Evolutionary conservation across 2,113 vertebrate genomes (phyloP).

Genomic region (Dasyurus viverrinus): DNA sequence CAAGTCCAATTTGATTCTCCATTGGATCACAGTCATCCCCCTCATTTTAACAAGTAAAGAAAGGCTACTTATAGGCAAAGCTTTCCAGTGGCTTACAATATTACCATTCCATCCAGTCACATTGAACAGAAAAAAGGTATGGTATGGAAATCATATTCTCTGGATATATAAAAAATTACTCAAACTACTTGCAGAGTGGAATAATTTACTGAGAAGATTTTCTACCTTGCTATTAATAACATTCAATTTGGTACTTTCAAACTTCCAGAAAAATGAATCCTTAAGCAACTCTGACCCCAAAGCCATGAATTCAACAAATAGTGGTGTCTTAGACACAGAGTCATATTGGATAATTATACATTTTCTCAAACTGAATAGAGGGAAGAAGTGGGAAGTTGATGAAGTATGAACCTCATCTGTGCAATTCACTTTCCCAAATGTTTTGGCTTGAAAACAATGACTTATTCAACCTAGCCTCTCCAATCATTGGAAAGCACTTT

Average conservation of each 20-base stretch:
- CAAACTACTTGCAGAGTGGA: background rate
- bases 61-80: background rate
- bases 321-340: conserved; percentile 26
- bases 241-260: conserved; percentile 37
- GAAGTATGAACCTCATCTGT: background rate
- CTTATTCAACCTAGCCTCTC: conserved; percentile 18
- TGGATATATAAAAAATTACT: background rate
- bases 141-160: background rate
- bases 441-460: conserved; percentile 58
- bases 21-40: background rate
- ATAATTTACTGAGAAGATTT: background rate
- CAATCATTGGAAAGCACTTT: conserved; percentile 26
- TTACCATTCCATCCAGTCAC: background rate
- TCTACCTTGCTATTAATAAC: background rate
- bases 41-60: background rate
- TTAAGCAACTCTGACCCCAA: conserved; percentile 19
- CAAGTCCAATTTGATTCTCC: background rate
- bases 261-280: conserved; percentile 48
- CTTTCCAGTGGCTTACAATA: background rate
- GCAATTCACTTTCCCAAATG: conserved; percentile 59
- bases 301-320: conserved; percentile 35
- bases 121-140: background rate
- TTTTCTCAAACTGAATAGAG: conserved; percentile 15
- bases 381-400: background rate
- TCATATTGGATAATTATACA: conserved; percentile 11